These are phyloP conservation scores for Oncopeltus fasciatus DNA, from an alignment of 1,140 invertebrate species.

Conservation along the genomic window DNA sequence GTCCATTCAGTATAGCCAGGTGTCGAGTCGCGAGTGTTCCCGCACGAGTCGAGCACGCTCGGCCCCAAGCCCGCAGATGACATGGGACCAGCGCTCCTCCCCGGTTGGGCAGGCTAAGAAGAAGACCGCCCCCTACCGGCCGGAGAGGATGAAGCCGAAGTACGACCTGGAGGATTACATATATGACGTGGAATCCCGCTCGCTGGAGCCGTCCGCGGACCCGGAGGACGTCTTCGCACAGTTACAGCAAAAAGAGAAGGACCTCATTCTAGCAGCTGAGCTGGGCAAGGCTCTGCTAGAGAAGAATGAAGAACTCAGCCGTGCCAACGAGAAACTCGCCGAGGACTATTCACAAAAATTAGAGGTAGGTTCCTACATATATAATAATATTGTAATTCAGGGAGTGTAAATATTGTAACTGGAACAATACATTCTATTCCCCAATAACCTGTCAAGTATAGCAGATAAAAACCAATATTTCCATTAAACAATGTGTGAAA, in stretches of 20 bases:
- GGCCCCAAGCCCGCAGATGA: neutral
- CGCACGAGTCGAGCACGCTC: neutral
- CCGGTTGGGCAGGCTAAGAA: too few species aligned
- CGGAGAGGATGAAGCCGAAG: constrained; percentile 25
- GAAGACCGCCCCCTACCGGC: too few species aligned
- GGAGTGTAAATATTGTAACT: too few species aligned
- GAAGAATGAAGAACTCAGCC: constrained; percentile 80
- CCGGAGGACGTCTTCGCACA: constrained; percentile 62
- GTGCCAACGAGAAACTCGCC: constrained; percentile 65
- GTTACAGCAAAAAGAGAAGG: constrained; percentile 81
- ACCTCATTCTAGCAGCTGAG: constrained; percentile 83
- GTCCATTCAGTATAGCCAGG: neutral
- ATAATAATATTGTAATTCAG: too few species aligned
- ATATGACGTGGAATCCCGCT: constrained; percentile 37
- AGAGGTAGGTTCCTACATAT: constrained; percentile 65
- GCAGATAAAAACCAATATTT: too few species aligned
- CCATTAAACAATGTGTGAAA: too few species aligned
- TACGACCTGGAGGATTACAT: constrained; percentile 40
- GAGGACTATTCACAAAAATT: constrained; percentile 85
- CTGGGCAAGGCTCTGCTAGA: constrained; percentile 87
- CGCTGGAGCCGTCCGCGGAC: constrained; percentile 31
- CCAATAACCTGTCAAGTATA: too few species aligned
- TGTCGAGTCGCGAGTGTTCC: neutral
- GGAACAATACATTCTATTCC: too few species aligned
- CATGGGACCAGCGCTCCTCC: neutral